Percentiles rank a stretch among this genome's conserved stretches.
Conservation (phyloP, 2,888 invertebrate genomes). For the Seladonia tumulorum region DNA sequence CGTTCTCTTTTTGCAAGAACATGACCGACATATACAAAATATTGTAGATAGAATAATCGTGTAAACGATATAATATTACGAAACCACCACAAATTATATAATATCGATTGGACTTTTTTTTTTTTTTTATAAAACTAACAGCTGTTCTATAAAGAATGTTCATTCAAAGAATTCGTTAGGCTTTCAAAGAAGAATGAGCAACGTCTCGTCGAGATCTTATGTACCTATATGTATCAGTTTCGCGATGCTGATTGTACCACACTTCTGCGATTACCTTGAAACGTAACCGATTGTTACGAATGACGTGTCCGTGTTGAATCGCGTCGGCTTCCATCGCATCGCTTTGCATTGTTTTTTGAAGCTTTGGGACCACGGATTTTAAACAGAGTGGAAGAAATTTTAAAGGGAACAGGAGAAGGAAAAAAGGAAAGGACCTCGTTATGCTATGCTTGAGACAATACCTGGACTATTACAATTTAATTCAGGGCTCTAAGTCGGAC, state of each 20-base stretch:
- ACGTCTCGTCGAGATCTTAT: background rate
- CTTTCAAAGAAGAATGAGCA: background rate
- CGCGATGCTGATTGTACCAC: background rate
- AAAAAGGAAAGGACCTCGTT: background rate
- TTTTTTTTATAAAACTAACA: background rate
- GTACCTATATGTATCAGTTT: background rate
- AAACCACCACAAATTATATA: background rate
- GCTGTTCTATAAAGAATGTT: background rate
- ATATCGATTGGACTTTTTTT: background rate
- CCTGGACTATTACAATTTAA: background rate
- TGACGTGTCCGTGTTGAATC: background rate
- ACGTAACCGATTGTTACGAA: conserved; percentile 3
- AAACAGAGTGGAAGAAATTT: background rate
- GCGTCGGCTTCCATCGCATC: no score
- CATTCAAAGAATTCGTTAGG: background rate
- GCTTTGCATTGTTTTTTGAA: background rate
- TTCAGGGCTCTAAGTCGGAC: background rate
- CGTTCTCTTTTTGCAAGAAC: background rate
- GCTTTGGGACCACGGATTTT: background rate
- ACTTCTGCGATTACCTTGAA: background rate
- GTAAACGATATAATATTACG: background rate
- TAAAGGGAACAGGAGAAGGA: background rate
- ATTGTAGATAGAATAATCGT: background rate
- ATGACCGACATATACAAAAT: background rate
- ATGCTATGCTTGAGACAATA: background rate